Percentiles rank a stretch among this genome's conserved stretches.
These are phyloP conservation scores for Eriosoma lanigerum DNA, from an alignment of 1,140 invertebrate genomes.

Conservation along the genomic window DNA sequence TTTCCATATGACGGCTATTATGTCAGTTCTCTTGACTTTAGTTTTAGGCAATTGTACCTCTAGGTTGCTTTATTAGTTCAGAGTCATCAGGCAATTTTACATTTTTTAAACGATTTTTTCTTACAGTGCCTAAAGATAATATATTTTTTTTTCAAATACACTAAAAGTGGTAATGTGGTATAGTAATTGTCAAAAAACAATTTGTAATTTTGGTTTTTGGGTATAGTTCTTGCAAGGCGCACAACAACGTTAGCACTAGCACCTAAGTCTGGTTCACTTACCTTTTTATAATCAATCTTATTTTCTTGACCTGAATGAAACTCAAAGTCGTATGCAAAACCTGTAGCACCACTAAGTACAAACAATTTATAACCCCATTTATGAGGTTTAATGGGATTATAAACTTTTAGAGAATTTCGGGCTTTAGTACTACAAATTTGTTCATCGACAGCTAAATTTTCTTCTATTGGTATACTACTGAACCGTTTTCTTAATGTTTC, in stretches of 20 bases:
- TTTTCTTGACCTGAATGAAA: not conserved
- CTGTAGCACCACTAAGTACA: constrained; percentile 54
- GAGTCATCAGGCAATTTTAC: constrained; percentile 4
- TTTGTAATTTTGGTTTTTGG: not conserved
- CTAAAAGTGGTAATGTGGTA: not conserved
- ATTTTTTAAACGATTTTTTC: not conserved
- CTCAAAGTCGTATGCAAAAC: constrained; percentile 10
- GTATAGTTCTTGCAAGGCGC: constrained; percentile 5
- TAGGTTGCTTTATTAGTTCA: not conserved
- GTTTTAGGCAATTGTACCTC: not conserved
- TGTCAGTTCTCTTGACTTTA: not conserved
- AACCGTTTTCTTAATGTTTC: constrained; percentile 45
- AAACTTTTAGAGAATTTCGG: constrained; percentile 47
- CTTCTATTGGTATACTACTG: constrained; percentile 36
- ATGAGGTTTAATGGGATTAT: constrained; percentile 53
- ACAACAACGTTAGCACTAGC: constrained; percentile 11
- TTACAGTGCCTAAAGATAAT: not conserved
- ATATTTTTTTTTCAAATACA: not conserved
- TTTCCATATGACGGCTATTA: constrained; percentile 49
- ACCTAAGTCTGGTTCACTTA: constrained; percentile 4
- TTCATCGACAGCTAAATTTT: constrained; percentile 50
- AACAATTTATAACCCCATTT: constrained; percentile 55
- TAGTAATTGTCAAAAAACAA: constrained; percentile 11
- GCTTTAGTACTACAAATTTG: constrained; percentile 53
- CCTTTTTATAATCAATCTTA: not conserved